Percentiles rank a stretch among this genome's conserved stretches.
Conservation (phyloP, 2,113 vertebrate genomes). For the Dicaeum eximium region DNA sequence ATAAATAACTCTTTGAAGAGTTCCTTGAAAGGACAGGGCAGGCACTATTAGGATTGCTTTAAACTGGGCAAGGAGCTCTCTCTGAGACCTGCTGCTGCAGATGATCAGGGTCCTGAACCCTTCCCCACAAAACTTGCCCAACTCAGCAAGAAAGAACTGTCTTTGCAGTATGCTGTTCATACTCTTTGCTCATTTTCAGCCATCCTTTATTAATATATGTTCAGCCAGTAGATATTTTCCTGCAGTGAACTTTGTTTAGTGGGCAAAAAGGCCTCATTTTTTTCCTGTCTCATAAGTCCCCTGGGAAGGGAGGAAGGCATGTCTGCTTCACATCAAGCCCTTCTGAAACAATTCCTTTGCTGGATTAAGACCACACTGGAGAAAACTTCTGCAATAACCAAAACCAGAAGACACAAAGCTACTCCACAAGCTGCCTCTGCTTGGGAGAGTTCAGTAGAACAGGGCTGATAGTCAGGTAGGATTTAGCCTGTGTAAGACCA, state of each 20-base stretch:
- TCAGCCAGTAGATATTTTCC: background rate
- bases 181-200: background rate
- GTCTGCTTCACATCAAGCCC: constrained; percentile 40
- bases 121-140: background rate
- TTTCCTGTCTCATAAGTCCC: background rate
- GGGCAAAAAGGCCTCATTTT: background rate
- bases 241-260: background rate
- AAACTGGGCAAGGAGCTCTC: background rate
- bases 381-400: background rate
- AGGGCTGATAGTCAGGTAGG: background rate
- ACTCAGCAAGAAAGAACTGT: background rate
- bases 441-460: background rate
- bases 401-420: background rate
- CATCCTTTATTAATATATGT: background rate
- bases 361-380: background rate
- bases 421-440: background rate
- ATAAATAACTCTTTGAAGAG: background rate
- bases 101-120: accelerated
- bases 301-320: background rate
- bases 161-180: background rate
- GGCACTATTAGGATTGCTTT: background rate
- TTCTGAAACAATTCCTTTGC: constrained; percentile 14
- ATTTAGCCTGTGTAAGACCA: background rate
- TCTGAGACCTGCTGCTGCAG: background rate
- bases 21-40: background rate